Evolutionary conservation across 1,140 invertebrate species (phyloP).

Genomic region (Lordiphosa clarofinis): DNA sequence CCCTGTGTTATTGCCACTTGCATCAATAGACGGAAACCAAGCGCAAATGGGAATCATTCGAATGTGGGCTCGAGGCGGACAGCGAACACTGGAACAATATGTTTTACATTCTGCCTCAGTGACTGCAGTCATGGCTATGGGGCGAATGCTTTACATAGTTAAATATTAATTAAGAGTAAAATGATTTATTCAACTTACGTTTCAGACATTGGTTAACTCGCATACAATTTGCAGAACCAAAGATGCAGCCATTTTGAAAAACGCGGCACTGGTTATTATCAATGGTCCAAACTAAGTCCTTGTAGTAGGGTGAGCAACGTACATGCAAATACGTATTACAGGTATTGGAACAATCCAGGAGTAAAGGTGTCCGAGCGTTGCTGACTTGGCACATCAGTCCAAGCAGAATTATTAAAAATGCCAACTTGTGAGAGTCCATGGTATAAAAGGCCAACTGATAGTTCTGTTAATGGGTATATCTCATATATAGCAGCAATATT

Average conservation of each 20-base stretch:
- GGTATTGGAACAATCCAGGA: constrained; percentile 13
- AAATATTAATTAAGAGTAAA: neutral
- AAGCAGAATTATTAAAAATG: constrained; percentile 9
- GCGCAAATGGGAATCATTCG: constrained; percentile 9
- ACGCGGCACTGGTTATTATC: constrained; percentile 29
- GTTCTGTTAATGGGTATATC: neutral
- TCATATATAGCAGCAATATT: constrained; percentile 2
- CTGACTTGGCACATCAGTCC: constrained; percentile 7
- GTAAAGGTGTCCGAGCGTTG: constrained; percentile 3
- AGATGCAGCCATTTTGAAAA: constrained; percentile 50
- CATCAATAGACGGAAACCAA: constrained; percentile 25
- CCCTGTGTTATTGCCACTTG: constrained; percentile 10
- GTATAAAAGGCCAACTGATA: constrained; percentile 14
- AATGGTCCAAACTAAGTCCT: constrained; percentile 33
- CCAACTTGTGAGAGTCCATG: constrained; percentile 10
- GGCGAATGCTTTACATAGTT: neutral
- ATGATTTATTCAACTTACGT: constrained; percentile 11
- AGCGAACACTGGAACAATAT: constrained; percentile 12
- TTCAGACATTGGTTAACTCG: constrained; percentile 34
- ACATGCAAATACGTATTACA: constrained; percentile 11
- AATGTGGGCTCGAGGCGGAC: constrained; percentile 1
- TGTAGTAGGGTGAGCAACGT: constrained; percentile 33
- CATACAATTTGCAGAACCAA: constrained; percentile 34
- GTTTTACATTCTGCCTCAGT: constrained; percentile 17
- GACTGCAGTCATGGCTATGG: constrained; percentile 15